Conservation (phyloP, 2,888 invertebrate genomes). For the Brachyptera risi region DNA sequence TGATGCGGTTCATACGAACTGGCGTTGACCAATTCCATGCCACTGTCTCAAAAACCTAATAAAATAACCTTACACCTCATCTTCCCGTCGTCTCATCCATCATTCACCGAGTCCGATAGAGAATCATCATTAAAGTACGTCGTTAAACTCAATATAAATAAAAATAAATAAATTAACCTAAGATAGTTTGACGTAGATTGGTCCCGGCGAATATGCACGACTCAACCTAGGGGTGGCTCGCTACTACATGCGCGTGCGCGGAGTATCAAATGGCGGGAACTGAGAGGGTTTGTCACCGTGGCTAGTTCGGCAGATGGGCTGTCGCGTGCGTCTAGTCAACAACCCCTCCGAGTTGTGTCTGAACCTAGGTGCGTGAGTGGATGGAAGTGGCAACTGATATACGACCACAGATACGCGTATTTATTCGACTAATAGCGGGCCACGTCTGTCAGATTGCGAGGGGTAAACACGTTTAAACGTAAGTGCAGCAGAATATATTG, state of each 20-base stretch:
- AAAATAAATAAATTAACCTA: not conserved
- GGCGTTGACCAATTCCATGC: too few relatives aligned
- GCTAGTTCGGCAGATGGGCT: not conserved
- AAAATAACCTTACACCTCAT: too few relatives aligned
- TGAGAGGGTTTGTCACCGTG: not conserved
- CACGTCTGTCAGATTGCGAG: too few relatives aligned
- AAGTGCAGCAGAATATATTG: too few relatives aligned
- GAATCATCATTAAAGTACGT: not conserved
- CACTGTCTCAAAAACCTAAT: too few relatives aligned
- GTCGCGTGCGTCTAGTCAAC: conserved; percentile 2
- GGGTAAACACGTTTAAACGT: too few relatives aligned
- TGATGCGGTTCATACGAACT: too few relatives aligned
- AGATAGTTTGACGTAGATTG: not conserved
- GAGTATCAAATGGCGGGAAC: not conserved
- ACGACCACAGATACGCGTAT: too few relatives aligned
- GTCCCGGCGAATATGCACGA: not conserved
- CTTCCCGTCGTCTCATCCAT: not conserved
- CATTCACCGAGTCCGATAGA: not conserved
- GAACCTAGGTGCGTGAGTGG: too few relatives aligned
- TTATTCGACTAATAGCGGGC: too few relatives aligned
- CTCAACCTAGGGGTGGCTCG: not conserved
- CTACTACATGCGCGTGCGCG: not conserved
- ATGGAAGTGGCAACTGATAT: too few relatives aligned
- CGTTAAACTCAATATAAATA: not conserved
- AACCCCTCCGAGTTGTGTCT: too few relatives aligned